Evolutionary conservation across 1,140 invertebrate genomes (phyloP).

Genomic region (Calephelis virginiensis): DNA sequence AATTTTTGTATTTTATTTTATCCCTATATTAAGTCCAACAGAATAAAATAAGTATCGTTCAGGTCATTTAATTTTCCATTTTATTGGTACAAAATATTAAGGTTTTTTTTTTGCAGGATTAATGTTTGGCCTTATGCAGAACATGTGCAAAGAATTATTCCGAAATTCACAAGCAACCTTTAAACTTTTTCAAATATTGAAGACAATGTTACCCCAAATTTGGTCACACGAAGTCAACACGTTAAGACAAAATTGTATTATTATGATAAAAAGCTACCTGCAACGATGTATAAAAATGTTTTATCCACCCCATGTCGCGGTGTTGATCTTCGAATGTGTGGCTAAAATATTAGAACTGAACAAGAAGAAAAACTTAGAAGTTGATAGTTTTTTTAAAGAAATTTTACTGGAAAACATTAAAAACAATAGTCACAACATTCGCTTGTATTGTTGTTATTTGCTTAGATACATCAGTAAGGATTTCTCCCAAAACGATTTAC

Average conservation of each 20-base stretch:
- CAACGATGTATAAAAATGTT: constrained; percentile 48
- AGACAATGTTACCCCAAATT: constrained; percentile 45
- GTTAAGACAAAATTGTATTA: constrained; percentile 56
- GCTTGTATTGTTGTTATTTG: constrained; percentile 62
- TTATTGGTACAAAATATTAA: background rate
- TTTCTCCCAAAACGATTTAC: constrained; percentile 38
- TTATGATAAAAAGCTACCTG: constrained; percentile 63
- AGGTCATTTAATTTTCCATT: too few relatives aligned
- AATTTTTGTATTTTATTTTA: too few relatives aligned
- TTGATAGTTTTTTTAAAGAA: constrained; percentile 41
- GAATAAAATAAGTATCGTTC: too few relatives aligned
- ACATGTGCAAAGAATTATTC: constrained; percentile 57
- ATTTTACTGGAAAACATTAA: constrained; percentile 43
- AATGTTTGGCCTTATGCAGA: constrained; percentile 52
- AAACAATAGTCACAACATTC: constrained; percentile 47
- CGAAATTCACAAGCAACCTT: constrained; percentile 47
- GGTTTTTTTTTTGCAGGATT: constrained; percentile 41
- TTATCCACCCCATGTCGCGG: constrained; percentile 53
- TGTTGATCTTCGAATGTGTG: constrained; percentile 55
- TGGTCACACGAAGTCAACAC: constrained; percentile 37
- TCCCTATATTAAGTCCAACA: too few relatives aligned
- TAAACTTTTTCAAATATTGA: constrained; percentile 42
- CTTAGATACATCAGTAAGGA: constrained; percentile 37
- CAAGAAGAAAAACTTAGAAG: constrained; percentile 29
- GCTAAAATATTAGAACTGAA: constrained; percentile 50